These are phyloP conservation scores for Augiades crinisus DNA, from an alignment of 2,888 invertebrate genomes.

Conservation along the genomic window DNA sequence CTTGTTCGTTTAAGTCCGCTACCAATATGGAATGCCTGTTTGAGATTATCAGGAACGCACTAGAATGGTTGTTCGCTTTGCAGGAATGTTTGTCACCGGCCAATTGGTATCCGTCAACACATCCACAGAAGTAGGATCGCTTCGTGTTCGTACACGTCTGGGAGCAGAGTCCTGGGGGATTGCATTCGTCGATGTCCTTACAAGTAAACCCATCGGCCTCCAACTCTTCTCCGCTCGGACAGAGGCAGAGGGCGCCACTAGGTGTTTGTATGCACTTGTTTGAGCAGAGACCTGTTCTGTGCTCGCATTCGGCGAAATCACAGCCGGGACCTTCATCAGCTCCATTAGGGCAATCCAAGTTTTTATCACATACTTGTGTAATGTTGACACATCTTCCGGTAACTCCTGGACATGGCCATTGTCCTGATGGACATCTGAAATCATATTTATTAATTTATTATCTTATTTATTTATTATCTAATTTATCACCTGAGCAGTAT, in stretches of 20 bases:
- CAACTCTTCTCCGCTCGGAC: conserved; percentile 93
- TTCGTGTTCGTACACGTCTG: conserved; percentile 95
- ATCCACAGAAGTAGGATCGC: conserved; percentile 93
- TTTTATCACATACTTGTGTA: conserved; percentile 93
- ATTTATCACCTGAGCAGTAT: too few relatives aligned
- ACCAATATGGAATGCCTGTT: conserved; percentile 96
- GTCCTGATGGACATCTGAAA: conserved; percentile 84
- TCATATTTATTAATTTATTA: not conserved
- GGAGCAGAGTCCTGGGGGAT: conserved; percentile 93
- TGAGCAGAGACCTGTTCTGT: conserved; percentile 89
- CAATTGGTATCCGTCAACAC: conserved; percentile 91
- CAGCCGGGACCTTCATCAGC: conserved; percentile 95
- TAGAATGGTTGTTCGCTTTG: conserved; percentile 94
- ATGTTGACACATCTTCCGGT: conserved; percentile 92
- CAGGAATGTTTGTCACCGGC: conserved; percentile 92
- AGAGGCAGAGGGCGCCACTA: conserved; percentile 92
- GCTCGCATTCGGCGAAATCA: conserved; percentile 89
- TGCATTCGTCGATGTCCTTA: conserved; percentile 93
- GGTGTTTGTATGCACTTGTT: conserved; percentile 94
- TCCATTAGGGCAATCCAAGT: conserved; percentile 95
- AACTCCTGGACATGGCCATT: conserved; percentile 94
- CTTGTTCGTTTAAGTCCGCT: conserved; percentile 94
- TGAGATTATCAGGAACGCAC: conserved; percentile 97
- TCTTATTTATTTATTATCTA: too few relatives aligned
- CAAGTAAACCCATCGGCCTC: conserved; percentile 85